These are phyloP conservation scores for Lutra lutra DNA, from an alignment of 2,797 vertebrate genomes.

Conservation along the genomic window DNA sequence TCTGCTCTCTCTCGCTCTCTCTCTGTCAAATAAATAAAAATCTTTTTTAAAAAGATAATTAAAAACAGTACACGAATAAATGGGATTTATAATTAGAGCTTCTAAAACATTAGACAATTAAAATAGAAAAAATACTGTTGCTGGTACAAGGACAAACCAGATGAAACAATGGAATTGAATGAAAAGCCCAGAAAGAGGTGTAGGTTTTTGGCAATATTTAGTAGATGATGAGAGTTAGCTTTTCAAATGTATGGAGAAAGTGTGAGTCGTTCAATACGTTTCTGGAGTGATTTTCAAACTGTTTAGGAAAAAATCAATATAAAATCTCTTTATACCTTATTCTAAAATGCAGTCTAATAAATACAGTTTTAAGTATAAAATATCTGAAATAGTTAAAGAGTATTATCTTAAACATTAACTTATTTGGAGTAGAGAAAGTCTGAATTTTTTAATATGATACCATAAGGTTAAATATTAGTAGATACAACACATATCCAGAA, in stretches of 20 bases:
- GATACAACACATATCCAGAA: neutral
- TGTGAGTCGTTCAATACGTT: neutral
- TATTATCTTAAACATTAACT: neutral
- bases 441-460: neutral
- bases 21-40: no score
- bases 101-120: slow-evolving; percentile 6
- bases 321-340: neutral
- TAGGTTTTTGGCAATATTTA: neutral
- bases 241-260: slow-evolving; percentile 4
- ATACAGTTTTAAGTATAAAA: neutral
- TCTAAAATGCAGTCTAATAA: neutral
- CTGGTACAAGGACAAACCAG: neutral
- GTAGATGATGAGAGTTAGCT: neutral
- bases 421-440: neutral
- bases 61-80: neutral
- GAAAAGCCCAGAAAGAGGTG: neutral
- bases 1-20: no score
- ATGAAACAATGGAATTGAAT: neutral
- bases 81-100: neutral
- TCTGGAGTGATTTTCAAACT: neutral
- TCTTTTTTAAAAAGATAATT: neutral
- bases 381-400: neutral
- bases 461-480: neutral
- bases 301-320: neutral
- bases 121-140: neutral